Percentiles rank a stretch among this genome's conserved stretches.
Conservation (phyloP, 2,113 vertebrate species). For the Daphoenositta chrysoptera region DNA sequence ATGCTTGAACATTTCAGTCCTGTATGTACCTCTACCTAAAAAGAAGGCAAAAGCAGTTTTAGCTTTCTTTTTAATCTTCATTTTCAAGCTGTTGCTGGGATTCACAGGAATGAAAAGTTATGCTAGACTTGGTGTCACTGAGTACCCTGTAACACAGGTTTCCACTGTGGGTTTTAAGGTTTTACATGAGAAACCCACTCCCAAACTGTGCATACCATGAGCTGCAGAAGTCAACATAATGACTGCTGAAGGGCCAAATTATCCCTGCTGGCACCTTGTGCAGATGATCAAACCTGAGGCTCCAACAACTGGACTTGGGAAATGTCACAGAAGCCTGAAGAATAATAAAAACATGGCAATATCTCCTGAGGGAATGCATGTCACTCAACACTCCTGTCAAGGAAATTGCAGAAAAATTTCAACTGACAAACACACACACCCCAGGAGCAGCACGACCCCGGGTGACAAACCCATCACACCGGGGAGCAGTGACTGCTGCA, state of each 20-base stretch:
- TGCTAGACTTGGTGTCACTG: background rate
- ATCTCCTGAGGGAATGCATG: background rate
- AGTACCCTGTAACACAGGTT: background rate
- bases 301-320: background rate
- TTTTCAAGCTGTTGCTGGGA: background rate
- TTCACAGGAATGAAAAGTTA: background rate
- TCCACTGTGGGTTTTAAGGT: background rate
- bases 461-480: background rate
- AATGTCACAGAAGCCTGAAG: conserved; percentile 1
- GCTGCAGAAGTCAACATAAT: background rate
- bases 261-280: background rate
- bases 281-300: background rate
- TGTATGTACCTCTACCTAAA: background rate
- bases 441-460: background rate
- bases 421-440: background rate
- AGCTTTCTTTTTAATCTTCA: background rate
- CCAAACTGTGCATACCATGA: background rate
- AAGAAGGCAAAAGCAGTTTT: background rate
- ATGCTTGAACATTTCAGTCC: background rate
- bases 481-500: background rate
- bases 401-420: conserved; percentile 5
- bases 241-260: background rate
- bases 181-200: background rate
- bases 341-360: conserved; percentile 5
- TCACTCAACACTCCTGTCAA: background rate